These are phyloP conservation scores for Poecilia picta DNA, from an alignment of 2,797 vertebrate species.

Conservation along the genomic window DNA sequence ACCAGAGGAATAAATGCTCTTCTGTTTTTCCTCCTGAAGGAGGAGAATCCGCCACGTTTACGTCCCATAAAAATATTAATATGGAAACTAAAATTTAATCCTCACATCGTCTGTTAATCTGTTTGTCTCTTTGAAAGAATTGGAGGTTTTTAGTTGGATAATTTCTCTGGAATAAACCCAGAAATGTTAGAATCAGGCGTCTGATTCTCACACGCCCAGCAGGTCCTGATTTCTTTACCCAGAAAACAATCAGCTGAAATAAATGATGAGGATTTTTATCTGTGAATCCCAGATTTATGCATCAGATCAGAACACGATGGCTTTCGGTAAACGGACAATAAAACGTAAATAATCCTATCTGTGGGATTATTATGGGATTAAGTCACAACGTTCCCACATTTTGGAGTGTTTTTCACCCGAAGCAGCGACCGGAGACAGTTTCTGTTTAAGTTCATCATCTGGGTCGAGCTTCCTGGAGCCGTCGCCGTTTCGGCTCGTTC, in stretches of 20 bases:
- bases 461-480: not conserved
- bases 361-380: conserved; percentile 1
- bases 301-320: no score
- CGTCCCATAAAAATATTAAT: not conserved
- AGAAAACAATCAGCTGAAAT: not conserved
- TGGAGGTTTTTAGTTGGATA: not conserved
- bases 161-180: not conserved
- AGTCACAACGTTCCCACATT: not conserved
- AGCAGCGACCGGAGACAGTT: not conserved
- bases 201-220: not conserved
- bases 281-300: not conserved
- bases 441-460: not conserved
- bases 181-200: not conserved
- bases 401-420: not conserved
- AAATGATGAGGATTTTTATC: not conserved
- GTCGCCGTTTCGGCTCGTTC: not conserved
- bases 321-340: not conserved
- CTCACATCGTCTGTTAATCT: not conserved
- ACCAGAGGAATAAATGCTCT: not conserved
- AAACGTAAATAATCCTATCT: not conserved
- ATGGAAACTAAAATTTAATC: not conserved
- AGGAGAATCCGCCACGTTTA: not conserved
- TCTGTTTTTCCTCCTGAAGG: not conserved
- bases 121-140: not conserved
- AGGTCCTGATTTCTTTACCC: not conserved